Evolutionary conservation across 2,797 vertebrate species (phyloP), one percentile per base, ranked within the genome.

Genomic region (Brachyrhaphis roseni): DNA sequence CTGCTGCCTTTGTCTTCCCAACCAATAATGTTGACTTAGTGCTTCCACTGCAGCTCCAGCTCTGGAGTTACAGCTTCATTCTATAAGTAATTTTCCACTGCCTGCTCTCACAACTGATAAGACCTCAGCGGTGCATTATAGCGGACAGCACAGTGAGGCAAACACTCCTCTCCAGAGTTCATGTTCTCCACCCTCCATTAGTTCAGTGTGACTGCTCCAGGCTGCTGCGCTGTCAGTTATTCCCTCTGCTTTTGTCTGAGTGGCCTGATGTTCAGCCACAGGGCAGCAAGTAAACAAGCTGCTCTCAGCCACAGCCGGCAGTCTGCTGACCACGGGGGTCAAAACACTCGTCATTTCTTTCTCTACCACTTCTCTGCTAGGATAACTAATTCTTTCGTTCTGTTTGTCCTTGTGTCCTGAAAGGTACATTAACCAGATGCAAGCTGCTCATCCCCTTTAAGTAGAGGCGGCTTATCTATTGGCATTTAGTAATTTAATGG

Each of bases 221-320:
- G 86, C 86, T 72, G 86, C 88, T 71, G 55, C 26, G 51, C 82
- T 84, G 86, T 94, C 90, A 90, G 86, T 90, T 88, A 89, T 89
- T 92, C 87, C 93, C 87, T 82, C 71, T 71, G 34, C 59, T 87
- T 70, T 88, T 90, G 90, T 92, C 86, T 88, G 85, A 86, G 80
- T 36, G 18, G 80, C 71, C 82, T 81, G 87, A 87, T 64, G 82
- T 74, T 79, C 78, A 55, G 79, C 81, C 80, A 68, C 81, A 11
- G 57, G 66, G 59, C 81, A 75, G 77, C 74, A n/a, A 75, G 74
- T 41, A 77, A 80, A 87, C 85, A 76, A 74, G 81, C 88, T 82
- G 83, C 62, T 84, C 80, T 75, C 82, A 83, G 76, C 75, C 77
- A 13, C 83, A 82, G 39, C 66, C 39, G 39, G 79, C 87, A 90